Percentiles rank a stretch among this genome's conserved stretches.
Evolutionary conservation across 2,113 vertebrate genomes (phyloP).

Genomic region (Clinocottus analis): DNA sequence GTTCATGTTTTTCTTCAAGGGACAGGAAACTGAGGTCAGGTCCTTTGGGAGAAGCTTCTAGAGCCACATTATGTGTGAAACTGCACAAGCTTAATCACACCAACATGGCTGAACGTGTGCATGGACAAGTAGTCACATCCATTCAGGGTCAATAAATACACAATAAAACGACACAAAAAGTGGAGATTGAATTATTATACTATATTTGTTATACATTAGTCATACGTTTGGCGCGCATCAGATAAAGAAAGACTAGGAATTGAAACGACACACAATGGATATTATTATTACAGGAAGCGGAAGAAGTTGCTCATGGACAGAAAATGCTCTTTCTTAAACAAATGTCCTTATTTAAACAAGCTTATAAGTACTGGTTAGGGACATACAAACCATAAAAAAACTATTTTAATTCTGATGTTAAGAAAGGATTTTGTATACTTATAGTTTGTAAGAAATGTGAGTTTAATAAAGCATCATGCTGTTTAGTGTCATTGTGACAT

Average conservation of each 20-base stretch:
- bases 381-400: slow-evolving; percentile 33
- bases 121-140: slow-evolving; percentile 11
- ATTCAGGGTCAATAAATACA: slow-evolving; percentile 20
- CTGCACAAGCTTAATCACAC: slow-evolving; percentile 39
- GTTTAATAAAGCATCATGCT: slow-evolving; percentile 6
- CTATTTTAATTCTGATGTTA: slow-evolving; percentile 22
- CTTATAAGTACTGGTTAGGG: not conserved
- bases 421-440: slow-evolving; percentile 3
- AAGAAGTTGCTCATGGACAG: slow-evolving; percentile 73
- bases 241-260: slow-evolving; percentile 66
- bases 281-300: slow-evolving; percentile 80
- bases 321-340: slow-evolving; percentile 60
- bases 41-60: slow-evolving; percentile 44
- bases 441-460: not conserved
- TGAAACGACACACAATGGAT: slow-evolving; percentile 59
- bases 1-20: slow-evolving; percentile 39
- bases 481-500: slow-evolving; percentile 34
- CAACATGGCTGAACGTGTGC: slow-evolving; percentile 46
- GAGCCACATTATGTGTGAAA: slow-evolving; percentile 31
- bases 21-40: slow-evolving; percentile 31
- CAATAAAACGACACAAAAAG: slow-evolving; percentile 22
- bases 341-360: slow-evolving; percentile 45
- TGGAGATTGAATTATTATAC: slow-evolving; percentile 10
- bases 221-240: slow-evolving; percentile 56
- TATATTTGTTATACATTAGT: slow-evolving; percentile 24